Evolutionary conservation across 2,797 vertebrate species (phyloP).

Genomic region (Nasua narica): DNA sequence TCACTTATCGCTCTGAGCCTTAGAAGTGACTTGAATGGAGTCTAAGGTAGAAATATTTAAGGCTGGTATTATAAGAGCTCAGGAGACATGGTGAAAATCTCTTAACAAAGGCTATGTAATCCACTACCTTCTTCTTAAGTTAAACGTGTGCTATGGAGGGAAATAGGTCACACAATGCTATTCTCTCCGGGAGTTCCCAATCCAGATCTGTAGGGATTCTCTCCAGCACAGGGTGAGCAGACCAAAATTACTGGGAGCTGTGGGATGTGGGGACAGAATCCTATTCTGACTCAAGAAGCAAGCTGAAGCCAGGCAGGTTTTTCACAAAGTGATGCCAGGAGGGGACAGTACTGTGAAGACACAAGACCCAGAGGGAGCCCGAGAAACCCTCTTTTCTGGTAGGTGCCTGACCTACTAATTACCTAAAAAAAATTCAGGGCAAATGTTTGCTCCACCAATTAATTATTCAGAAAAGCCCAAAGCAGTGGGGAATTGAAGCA

Average conservation of each 20-base stretch:
- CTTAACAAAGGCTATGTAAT: slow-evolving; percentile 37
- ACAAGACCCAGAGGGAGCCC: neutral
- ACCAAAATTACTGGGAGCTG: neutral
- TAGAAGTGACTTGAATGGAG: neutral
- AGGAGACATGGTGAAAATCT: slow-evolving; percentile 44
- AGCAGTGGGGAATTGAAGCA: neutral
- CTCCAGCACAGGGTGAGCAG: neutral
- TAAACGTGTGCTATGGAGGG: neutral
- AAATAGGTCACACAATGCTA: neutral
- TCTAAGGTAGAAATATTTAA: slow-evolving; percentile 25
- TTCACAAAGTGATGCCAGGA: neutral
- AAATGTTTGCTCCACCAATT: neutral
- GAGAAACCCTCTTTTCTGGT: neutral
- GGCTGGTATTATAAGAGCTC: slow-evolving; percentile 29
- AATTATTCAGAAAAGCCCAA: slow-evolving; percentile 43
- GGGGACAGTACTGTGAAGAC: neutral
- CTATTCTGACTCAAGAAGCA: neutral
- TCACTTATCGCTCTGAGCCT: neutral
- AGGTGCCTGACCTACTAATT: slow-evolving; percentile 55
- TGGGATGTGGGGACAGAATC: neutral
- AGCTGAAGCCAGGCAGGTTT: neutral
- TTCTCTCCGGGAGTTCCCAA: neutral
- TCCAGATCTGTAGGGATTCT: neutral
- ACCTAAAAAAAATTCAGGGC: slow-evolving; percentile 30
- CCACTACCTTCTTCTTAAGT: slow-evolving; percentile 40